Evolutionary conservation across 2,888 invertebrate genomes (phyloP).

Genomic region (Hesperia comma): DNA sequence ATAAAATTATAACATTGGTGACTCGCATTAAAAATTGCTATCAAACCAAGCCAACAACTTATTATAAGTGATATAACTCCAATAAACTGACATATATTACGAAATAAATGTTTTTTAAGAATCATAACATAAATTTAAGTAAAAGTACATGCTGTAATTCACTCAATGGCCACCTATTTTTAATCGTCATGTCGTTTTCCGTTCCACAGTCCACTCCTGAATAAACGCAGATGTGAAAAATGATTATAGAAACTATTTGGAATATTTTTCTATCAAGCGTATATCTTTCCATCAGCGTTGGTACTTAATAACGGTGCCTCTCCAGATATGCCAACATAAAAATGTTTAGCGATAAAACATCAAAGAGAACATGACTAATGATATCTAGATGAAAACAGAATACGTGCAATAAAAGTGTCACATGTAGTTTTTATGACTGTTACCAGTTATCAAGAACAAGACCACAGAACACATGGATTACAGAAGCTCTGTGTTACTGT

Average conservation of each 20-base stretch:
- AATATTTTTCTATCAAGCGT: constrained; percentile 54
- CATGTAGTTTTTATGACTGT: constrained; percentile 64
- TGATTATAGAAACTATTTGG: constrained; percentile 45
- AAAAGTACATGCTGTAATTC: constrained; percentile 22
- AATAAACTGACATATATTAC: not conserved
- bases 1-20: too few species aligned
- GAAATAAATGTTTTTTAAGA: constrained; percentile 1
- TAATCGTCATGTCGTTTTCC: constrained; percentile 40
- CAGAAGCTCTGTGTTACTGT: constrained; percentile 26
- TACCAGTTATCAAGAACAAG: constrained; percentile 42
- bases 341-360: constrained; percentile 75
- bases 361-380: constrained; percentile 76
- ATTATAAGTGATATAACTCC: not conserved
- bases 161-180: constrained; percentile 37
- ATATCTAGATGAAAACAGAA: constrained; percentile 76
- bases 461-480: constrained; percentile 43
- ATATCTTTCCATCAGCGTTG: constrained; percentile 59
- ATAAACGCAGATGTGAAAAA: constrained; percentile 46
- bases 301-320: constrained; percentile 59
- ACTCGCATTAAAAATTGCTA: not conserved
- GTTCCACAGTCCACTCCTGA: constrained; percentile 23
- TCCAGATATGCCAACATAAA: constrained; percentile 67
- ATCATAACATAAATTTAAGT: constrained; percentile 20
- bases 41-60: not conserved
- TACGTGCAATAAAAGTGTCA: constrained; percentile 77